Evolutionary conservation across 2,888 invertebrate species (phyloP).

Genomic region (Monoplex corrugatus): DNA sequence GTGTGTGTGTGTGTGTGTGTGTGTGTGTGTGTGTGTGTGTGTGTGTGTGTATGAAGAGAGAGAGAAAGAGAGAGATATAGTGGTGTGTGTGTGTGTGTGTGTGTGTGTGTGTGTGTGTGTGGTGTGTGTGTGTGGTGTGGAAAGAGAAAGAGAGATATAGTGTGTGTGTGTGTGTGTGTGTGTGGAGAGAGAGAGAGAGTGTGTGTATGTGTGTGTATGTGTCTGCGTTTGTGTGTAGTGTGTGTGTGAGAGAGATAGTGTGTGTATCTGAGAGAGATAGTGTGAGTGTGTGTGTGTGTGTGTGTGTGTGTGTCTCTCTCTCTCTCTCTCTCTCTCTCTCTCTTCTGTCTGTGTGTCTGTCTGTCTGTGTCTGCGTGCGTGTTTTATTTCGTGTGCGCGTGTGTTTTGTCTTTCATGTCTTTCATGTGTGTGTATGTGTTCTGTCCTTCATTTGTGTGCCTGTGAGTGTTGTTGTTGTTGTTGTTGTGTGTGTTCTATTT

Average conservation of each 20-base stretch:
- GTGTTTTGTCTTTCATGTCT: no score
- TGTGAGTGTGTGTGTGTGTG: conserved; percentile 13
- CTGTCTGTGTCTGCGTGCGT: no score
- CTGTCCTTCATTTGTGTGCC: neutral
- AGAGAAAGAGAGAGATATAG: no score
- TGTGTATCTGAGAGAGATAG: no score
- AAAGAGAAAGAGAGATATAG: no score
- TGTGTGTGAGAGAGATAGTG: no score
- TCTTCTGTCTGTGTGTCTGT: no score
- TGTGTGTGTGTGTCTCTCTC: conserved; percentile 13
- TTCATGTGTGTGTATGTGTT: neutral
- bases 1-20: neutral
- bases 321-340: no score
- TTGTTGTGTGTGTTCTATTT: neutral
- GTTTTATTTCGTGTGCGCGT: neutral
- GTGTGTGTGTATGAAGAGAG: neutral
- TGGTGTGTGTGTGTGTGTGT: conserved; percentile 6
- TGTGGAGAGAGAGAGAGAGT: no score
- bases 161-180: no score
- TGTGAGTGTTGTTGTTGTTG: neutral
- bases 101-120: neutral
- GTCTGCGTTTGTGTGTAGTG: no score
- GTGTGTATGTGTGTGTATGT: conserved; percentile 1
- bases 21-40: conserved; percentile 13
- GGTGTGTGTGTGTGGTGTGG: no score